Evolutionary conservation across 1,140 invertebrate genomes (phyloP).

Genomic region (Chelonus insularis): DNA sequence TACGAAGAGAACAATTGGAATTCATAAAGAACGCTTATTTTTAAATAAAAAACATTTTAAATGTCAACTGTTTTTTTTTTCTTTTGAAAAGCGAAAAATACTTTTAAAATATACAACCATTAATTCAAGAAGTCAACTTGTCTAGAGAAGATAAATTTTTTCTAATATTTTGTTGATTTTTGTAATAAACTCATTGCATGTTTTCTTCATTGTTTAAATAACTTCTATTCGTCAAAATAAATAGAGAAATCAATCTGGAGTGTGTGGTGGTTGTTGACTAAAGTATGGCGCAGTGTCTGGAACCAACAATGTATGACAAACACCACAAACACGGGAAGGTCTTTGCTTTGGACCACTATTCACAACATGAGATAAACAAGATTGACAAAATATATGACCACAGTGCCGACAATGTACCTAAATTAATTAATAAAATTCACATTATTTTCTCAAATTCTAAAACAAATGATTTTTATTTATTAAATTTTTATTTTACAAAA

Average conservation of each 20-base stretch:
- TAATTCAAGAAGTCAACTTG: not conserved
- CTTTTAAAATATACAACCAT: not conserved
- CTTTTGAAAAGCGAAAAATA: not conserved
- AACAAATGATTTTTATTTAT: too few species aligned
- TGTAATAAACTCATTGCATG: not conserved
- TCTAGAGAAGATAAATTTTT: not conserved
- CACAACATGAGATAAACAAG: constrained; percentile 82
- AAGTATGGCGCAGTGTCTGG: constrained; percentile 93
- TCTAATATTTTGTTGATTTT: not conserved
- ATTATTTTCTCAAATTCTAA: too few species aligned
- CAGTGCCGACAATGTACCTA: constrained; percentile 93
- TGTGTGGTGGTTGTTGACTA: constrained; percentile 82
- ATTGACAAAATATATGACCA: constrained; percentile 90
- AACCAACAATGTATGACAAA: constrained; percentile 95
- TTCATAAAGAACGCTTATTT: too few species aligned
- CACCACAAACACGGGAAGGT: constrained; percentile 89
- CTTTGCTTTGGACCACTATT: constrained; percentile 83
- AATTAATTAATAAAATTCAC: too few species aligned
- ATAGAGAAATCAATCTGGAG: constrained; percentile 59
- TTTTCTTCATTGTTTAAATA: not conserved
- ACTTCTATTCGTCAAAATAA: not conserved
- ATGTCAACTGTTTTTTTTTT: too few species aligned
- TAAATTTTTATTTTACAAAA: not conserved
- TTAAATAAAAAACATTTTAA: too few species aligned
- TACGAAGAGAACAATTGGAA: not conserved